Percentiles rank a stretch among this genome's conserved stretches.
Conservation (phyloP, 1,140 invertebrate species). For the Eurosta solidaginis region DNA sequence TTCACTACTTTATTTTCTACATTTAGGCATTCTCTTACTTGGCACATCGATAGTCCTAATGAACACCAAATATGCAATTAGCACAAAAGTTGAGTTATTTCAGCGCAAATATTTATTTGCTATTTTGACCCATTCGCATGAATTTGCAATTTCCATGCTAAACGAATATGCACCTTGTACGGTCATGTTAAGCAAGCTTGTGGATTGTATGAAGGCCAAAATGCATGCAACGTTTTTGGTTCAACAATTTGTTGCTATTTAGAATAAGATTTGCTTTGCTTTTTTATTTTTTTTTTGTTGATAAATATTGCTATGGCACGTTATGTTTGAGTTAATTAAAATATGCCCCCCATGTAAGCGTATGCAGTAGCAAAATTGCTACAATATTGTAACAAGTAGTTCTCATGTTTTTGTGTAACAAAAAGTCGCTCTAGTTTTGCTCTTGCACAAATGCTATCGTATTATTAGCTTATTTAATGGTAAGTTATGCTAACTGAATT, state of each 20-base stretch:
- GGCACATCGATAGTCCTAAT: conserved; percentile 40
- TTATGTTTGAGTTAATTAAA: conserved; percentile 49
- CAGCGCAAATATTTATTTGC: conserved; percentile 44
- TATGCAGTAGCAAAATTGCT: neutral
- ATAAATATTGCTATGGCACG: conserved; percentile 48
- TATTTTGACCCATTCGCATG: neutral
- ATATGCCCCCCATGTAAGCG: conserved; percentile 24
- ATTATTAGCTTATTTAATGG: no score
- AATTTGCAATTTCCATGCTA: neutral
- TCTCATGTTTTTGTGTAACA: no score
- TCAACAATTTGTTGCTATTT: neutral
- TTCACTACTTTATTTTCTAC: conserved; percentile 2
- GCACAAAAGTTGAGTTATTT: conserved; percentile 49
- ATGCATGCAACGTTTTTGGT: neutral
- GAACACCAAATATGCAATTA: conserved; percentile 53
- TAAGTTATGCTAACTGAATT: no score
- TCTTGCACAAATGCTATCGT: no score
- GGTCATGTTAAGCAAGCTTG: neutral
- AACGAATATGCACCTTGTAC: no score
- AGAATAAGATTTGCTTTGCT: neutral
- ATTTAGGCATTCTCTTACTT: neutral
- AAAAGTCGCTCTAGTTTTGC: no score
- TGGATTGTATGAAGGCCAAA: neutral
- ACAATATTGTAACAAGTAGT: neutral
- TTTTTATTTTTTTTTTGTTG: conserved; percentile 27